These are phyloP conservation scores for Dione juno DNA, from an alignment of 2,888 invertebrate genomes.

Conservation along the genomic window DNA sequence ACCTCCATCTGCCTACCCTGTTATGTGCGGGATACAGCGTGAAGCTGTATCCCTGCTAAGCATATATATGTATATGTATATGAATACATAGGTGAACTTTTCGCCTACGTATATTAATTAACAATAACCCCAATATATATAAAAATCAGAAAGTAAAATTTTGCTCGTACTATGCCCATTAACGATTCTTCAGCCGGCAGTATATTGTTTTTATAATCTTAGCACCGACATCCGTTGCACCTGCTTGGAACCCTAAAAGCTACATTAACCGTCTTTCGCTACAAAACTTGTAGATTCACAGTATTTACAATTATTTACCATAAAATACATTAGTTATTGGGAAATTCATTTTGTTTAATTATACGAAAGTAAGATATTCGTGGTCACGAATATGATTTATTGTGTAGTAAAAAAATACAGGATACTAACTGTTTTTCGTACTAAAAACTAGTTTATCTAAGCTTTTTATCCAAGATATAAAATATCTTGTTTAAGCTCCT, in stretches of 20 bases:
- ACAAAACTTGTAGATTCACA: background rate
- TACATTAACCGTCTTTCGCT: slow-evolving; percentile 51
- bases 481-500: background rate
- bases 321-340: background rate
- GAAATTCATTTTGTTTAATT: background rate
- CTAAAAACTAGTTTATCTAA: too few relatives aligned
- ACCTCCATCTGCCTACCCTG: too few relatives aligned
- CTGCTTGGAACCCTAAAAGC: slow-evolving; percentile 57
- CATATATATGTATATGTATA: too few relatives aligned
- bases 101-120: slow-evolving; percentile 7
- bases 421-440: too few relatives aligned
- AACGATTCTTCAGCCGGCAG: slow-evolving; percentile 51
- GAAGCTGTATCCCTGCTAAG: too few relatives aligned
- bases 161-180: slow-evolving; percentile 26
- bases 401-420: too few relatives aligned
- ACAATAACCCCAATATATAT: slow-evolving; percentile 21
- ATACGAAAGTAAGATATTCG: too few relatives aligned
- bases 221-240: slow-evolving; percentile 56
- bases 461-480: too few relatives aligned
- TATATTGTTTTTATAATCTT: slow-evolving; percentile 75
- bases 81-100: slow-evolving; percentile 10
- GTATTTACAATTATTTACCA: background rate
- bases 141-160: slow-evolving; percentile 30
- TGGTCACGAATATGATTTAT: too few relatives aligned
- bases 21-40: too few relatives aligned